Evolutionary conservation across 2,113 vertebrate species (phyloP), one percentile per base, ranked within the genome.

Genomic region (Pimephales promelas): DNA sequence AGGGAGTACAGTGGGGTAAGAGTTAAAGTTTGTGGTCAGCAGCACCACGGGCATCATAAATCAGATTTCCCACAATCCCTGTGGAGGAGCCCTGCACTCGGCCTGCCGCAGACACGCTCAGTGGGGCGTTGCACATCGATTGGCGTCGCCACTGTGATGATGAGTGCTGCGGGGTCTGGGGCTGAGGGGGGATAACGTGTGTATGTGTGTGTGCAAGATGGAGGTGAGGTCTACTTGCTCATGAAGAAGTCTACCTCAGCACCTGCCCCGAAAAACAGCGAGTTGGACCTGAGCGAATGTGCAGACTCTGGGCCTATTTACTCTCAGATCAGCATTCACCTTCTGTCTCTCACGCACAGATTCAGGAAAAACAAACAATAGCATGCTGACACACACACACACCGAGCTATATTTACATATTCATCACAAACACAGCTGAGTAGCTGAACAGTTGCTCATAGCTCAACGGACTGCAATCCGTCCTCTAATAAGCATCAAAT

Each of bases 1-100:
- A 59, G 54, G 34, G 72, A 62, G 62, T 84, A 75, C 79, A 83
- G 85, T 72, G 78, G 64, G 56, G 80, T 84, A 64, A 79, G 80
- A 84, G 74, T 83, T 88, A 93, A 94, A 93, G 85, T 92, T 91
- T 89, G 89, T 92, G 93, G 92, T 95, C 94, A 95, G 95, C 94
- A 95, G 89, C 92, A 92, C 92, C 83, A 83, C 84, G 59, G 91
- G 92, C 92, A 89, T 95, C 92, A 95, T 95, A 95, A 94, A 94
- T 95, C 94, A 95, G 92, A 93, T 94, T 94, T 93, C 94, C 93
- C 94, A 93, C 92, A 95, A 94, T 94, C 93, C 93, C 93, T 82
- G 92, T 89, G 91, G 93, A 93, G 89, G 92, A 91, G 92, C 90
- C 93, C 93, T 88, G 85, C 85, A 83, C 90, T 90, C 90, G 92